Evolutionary conservation across 2,113 vertebrate species (phyloP), one percentile per base, ranked within the genome.

Genomic region (Rhipidura dahli): DNA sequence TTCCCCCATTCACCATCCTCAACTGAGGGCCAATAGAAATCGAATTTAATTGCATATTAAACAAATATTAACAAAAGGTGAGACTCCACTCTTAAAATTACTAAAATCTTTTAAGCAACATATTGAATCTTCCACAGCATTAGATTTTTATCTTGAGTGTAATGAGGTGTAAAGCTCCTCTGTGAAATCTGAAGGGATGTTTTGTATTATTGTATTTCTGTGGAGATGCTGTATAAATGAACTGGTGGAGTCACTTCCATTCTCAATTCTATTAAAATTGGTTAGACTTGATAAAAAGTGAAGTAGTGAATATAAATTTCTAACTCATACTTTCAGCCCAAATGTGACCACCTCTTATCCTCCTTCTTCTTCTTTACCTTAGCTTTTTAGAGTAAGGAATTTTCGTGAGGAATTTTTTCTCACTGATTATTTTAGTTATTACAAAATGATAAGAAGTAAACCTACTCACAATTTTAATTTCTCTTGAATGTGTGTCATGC

Each of bases 21-120:
- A 73, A 69, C 72, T 89, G 71, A 45, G 87, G 66, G 45, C 27
- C 72, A 86, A 64, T 82, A 87, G 96, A 93, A 96, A 81, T 47
- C 87, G 89, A 97, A 97, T 96, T 88, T 97, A 96, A 95, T 80
- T 97, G 93, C 94, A 95, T 97, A 97, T 97, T 96, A 93, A 97
- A 87, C 60, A 97, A 96, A 96, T 94, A 96, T 49, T 97, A 95
- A 96, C 86, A 97, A 94, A 97, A 92, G 94, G 79, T 95, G 93
- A 96, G 80, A 93, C 83, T 95, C 71, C 23, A 64, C 69, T 96
- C 77, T 86, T 96, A 94, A 97, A 96, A 95, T 80, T 94, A 42
- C 88, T 93, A 20, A 89, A 64, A 95, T 97, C 60, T 96, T 97
- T 64, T 97, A 95, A 84, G 49, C 51, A 94, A 73, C 23, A 37